Evolutionary conservation across 2,888 invertebrate genomes (phyloP).

Genomic region (Hesperia comma): DNA sequence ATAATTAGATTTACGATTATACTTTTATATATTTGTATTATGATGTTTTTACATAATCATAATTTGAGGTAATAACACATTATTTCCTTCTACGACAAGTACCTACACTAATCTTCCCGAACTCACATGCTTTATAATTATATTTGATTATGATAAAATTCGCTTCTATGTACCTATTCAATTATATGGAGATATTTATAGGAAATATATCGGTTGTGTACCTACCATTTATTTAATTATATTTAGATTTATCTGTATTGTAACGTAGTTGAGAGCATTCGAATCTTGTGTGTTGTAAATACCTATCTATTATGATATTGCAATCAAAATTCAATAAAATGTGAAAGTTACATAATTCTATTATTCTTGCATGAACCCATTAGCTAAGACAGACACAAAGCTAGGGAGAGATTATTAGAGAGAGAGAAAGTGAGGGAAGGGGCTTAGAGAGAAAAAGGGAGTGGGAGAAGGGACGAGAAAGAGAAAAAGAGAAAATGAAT

Average conservation of each 20-base stretch:
- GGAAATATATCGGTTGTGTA: slow-evolving; percentile 67
- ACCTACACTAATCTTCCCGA: slow-evolving; percentile 39
- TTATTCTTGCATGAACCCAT: slow-evolving; percentile 20
- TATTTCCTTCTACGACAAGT: slow-evolving; percentile 13
- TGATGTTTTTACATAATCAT: slow-evolving; percentile 32
- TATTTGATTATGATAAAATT: slow-evolving; percentile 24
- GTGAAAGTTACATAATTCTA: slow-evolving; percentile 49
- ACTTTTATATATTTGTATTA: slow-evolving; percentile 50
- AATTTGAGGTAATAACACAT: slow-evolving; percentile 24
- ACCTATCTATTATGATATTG: slow-evolving; percentile 66
- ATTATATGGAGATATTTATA: slow-evolving; percentile 39
- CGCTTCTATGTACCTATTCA: slow-evolving; percentile 48
- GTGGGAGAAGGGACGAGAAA: no score
- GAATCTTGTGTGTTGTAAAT: slow-evolving; percentile 72
- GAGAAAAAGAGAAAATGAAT: no score
- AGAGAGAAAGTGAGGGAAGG: no score
- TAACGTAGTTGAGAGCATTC: slow-evolving; percentile 63
- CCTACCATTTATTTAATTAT: slow-evolving; percentile 62
- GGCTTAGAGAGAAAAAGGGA: no score
- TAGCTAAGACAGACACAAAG: background rate
- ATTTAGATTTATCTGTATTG: slow-evolving; percentile 58
- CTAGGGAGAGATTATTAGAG: background rate
- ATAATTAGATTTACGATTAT: slow-evolving; percentile 40
- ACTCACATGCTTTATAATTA: slow-evolving; percentile 41
- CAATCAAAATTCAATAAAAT: slow-evolving; percentile 76